A percentile compares a stretch with the other conserved stretches of the same genome.
Evolutionary conservation across 2,113 vertebrate species (phyloP).

Genomic region (Cyphomyrus plagiostoma): DNA sequence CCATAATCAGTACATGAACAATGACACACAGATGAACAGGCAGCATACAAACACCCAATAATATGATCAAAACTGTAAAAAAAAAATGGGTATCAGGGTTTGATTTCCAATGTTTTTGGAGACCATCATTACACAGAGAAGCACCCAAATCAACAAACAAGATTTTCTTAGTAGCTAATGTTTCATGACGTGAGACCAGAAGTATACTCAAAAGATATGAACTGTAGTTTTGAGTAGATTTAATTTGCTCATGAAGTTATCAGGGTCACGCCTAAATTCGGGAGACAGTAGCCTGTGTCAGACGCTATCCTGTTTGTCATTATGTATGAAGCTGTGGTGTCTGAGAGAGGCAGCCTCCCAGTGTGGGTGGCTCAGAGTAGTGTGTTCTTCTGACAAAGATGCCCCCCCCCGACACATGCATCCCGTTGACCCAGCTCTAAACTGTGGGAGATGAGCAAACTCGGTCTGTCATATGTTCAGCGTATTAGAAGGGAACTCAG

Average conservation of each 20-base stretch:
- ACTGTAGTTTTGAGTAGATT: neutral
- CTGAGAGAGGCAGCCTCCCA: neutral
- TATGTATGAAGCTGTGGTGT: neutral
- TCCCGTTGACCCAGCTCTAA: neutral
- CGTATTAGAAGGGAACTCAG: neutral
- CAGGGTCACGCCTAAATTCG: neutral
- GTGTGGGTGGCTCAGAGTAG: neutral
- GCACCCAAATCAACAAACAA: neutral
- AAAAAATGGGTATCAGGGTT: neutral
- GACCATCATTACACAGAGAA: neutral
- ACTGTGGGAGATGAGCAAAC: neutral
- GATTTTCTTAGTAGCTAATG: neutral
- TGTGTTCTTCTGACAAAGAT: neutral
- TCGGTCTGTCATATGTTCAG: neutral
- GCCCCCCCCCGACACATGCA: neutral
- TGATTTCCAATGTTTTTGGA: neutral
- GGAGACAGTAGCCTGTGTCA: neutral
- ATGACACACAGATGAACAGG: neutral
- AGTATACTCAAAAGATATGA: neutral
- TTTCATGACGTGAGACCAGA: neutral
- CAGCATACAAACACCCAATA: neutral
- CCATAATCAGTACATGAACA: neutral
- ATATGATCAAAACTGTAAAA: neutral
- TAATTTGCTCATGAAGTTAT: neutral
- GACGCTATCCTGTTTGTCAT: neutral